Evolutionary conservation across 2,113 vertebrate species (phyloP).

Genomic region (Ictalurus punctatus): DNA sequence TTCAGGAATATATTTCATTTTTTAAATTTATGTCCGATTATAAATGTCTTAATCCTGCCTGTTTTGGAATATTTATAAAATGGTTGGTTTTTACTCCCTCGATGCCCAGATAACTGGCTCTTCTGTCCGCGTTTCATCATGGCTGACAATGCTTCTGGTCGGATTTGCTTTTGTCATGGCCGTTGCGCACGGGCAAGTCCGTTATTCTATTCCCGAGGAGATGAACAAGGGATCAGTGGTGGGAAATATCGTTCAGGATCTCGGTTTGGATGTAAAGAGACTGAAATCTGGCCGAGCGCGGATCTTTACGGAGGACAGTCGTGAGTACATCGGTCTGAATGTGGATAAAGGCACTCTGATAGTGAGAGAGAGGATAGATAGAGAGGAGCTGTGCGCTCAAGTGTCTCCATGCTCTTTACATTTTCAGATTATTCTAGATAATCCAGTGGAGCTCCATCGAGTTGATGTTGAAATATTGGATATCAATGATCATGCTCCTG

Average conservation of each 20-base stretch:
- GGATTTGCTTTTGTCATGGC: background rate
- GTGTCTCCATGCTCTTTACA: slow-evolving; percentile 55
- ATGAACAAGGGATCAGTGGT: no score
- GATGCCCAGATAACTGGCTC: background rate
- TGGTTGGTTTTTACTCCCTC: background rate
- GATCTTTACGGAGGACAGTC: no score
- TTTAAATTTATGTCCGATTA: background rate
- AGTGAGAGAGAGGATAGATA: no score
- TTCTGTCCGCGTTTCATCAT: background rate
- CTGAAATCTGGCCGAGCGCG: no score
- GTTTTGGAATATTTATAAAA: background rate
- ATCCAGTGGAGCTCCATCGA: slow-evolving; percentile 64
- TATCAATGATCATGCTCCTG: slow-evolving; percentile 59
- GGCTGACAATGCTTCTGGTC: slow-evolving; percentile 2
- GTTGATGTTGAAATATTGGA: slow-evolving; percentile 70
- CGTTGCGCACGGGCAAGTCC: background rate
- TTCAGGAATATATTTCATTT: no score
- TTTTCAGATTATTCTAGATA: slow-evolving; percentile 67
- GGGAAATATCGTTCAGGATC: no score
- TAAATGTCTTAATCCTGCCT: background rate
- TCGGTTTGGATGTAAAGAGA: no score
- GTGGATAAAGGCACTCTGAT: no score
- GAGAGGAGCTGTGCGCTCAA: no score
- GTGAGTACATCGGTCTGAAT: no score
- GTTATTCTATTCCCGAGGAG: no score